A percentile compares a stretch with the other conserved stretches of the same genome.
These are phyloP conservation scores for Pandemis heparana DNA, from an alignment of 2,888 invertebrate species.

Conservation along the genomic window DNA sequence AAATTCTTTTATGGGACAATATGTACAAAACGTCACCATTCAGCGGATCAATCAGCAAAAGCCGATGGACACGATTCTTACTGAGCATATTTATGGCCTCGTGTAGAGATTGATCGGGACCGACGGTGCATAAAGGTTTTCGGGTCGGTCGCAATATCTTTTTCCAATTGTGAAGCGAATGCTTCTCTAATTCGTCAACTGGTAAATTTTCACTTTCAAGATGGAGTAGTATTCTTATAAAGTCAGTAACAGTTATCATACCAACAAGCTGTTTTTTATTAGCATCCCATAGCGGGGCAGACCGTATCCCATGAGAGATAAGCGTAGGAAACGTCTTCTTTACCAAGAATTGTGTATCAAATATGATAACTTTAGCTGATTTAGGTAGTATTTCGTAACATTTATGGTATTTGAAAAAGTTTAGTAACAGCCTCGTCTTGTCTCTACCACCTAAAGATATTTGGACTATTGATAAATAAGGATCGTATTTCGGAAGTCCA, in stretches of 20 bases:
- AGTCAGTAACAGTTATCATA: constrained; percentile 82
- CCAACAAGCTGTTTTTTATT: constrained; percentile 77
- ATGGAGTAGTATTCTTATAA: constrained; percentile 77
- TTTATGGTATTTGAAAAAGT: constrained; percentile 82
- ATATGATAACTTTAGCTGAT: constrained; percentile 82
- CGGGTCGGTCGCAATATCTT: constrained; percentile 74
- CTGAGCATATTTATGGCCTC: constrained; percentile 79
- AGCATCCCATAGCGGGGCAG: constrained; percentile 81
- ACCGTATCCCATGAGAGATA: constrained; percentile 80
- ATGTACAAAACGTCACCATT: constrained; percentile 79
- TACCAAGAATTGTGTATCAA: constrained; percentile 80
- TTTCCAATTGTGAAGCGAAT: constrained; percentile 79
- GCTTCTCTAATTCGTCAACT: constrained; percentile 78
- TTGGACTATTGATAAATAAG: constrained; percentile 82
- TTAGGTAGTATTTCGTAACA: constrained; percentile 82
- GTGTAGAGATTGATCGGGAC: constrained; percentile 78
- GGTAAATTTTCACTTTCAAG: constrained; percentile 74
- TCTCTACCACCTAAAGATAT: constrained; percentile 81
- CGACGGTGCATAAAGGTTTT: constrained; percentile 74
- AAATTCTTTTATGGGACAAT: constrained; percentile 79
- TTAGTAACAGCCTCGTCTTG: constrained; percentile 77
- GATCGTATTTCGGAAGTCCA: constrained; percentile 80
- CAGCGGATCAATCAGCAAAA: constrained; percentile 75
- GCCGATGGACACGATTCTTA: constrained; percentile 77
- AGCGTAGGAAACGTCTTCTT: constrained; percentile 80